Evolutionary conservation across 2,888 invertebrate species (phyloP), one percentile per base, ranked within the genome.

Genomic region (Amphipoea oculea): DNA sequence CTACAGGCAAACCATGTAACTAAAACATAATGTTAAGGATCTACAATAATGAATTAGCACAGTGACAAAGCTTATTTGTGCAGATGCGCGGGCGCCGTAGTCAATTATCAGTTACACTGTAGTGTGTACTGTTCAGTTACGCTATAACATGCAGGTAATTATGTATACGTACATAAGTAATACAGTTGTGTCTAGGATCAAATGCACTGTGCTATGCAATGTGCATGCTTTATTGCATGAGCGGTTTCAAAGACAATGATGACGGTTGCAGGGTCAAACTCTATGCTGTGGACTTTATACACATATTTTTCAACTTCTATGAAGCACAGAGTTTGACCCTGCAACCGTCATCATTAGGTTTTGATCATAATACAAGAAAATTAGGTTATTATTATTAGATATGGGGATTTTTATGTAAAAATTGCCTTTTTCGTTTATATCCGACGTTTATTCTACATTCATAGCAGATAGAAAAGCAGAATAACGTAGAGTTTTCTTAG

Each of bases 31-130:
- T 23, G n/a, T 20, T 42, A 14, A 42, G n/a, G 42, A 11, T 20
- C 7, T 48, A 51, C 29, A 62, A 45, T 69, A 69, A 76, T 81
- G 29, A 65, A 76, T 81, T 65, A 57, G 75, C 29, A 65, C 29
- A 36, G 3, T 51, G 20, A 48, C 63, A 36, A 36, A 48, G 51
- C 40, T 45, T 82, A 66, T 82, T 82, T 82, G 73, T 62, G 48
- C 78, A 82, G 82, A 57, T 82, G 82, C 66, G 73, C 82, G 76
- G 42, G 51, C 57, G 66, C 9, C 4, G 51, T 54, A 11, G 63
- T 78, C 78, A 78, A 77, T 67, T 57, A 78, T 77, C 20, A 68
- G 70, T 48, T 23, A 62, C 66, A 14, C 29, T 45, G 40, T 76
- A 66, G 20, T 62, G 54, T 54, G 54, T 7, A 20, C 20, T 51